Evolutionary conservation across 2,888 invertebrate species (phyloP), one percentile per base, ranked within the genome.

Genomic region (Nebria salina): DNA sequence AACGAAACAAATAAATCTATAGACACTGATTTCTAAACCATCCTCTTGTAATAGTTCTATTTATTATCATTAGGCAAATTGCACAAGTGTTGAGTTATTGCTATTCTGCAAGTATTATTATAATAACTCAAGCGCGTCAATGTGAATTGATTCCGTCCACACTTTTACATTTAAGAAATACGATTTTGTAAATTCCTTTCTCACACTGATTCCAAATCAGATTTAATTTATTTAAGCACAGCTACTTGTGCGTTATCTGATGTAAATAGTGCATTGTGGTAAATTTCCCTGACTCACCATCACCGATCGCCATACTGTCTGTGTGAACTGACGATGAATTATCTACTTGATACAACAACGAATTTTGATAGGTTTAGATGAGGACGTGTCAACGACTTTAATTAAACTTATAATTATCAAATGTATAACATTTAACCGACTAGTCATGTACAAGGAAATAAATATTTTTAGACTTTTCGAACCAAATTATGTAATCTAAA

Each of bases 351-450:
- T 20, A 43, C 43, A 6, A 43, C 43, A 43, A 43, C 7, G 43
- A 9, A 43, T 43, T 9, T 43, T 43, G 7, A 43, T 8, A 43
- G 6, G 43, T 9, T 43, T 54, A 54, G 54, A 8, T 54, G 54
- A 54, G 7, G 13, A 54, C 54, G 4, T 54, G 54, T 54, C 54
- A 54, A 54, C 54, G 54, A 54, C 6, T 54, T 54, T 54, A 54
- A 54, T 54, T 54, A 54, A 54, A 54, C 54, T 54, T 54, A 54
- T 54, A 54, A 54, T 54, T 54, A 54, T 54, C 54, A 54, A 54
- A 54, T 54, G 8, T 7, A 54, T 13, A 54, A 54, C 13, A 54
- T 54, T 54, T 54, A 54, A 54, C 8, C 54, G 8, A 54, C 54
- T 13, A 54, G 54, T 54, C 54, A 54, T 43, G 43, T 43, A 20